Base-by-base conservation (phyloP, 2,888 invertebrate species). In the Drosophila cognata region DNA sequence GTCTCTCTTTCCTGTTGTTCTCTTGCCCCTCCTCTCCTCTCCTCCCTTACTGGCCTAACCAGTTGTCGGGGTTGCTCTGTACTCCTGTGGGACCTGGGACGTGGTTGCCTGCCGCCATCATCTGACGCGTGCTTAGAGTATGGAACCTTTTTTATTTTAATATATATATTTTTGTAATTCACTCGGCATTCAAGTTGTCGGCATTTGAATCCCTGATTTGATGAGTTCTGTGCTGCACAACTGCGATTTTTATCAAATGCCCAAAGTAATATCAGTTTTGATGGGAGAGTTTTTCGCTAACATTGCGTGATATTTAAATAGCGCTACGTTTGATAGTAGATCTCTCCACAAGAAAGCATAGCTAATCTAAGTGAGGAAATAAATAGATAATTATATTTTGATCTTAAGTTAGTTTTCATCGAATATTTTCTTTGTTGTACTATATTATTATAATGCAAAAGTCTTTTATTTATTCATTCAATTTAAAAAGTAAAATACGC, bases 71-170 rank as follows among this genome's bases (percentile, higher is more conserved):
- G 83, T 79, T 79, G 81, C 62, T 77, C 36, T 63, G 60, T 57
- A 28, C 4, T 46, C 25, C 46, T 46, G 16, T 46, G 46, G 74
- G 79, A 79, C 76, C 70, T 66, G 79, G 69, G 43, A 62, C 61
- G 55, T 29, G 43, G 41, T 50, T 41, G 64, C 70, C 43, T 2
- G 11, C 21, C 43, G 11, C 21, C 43, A 43, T 11, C 71, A 80
- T 83, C 85, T 88, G 88, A 81, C 83, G 86, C 88, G 88, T 84
- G 83, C 88, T 85, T 62, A 57, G 16, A 16, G 53, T 21, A 56
- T 48, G 58, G 59, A 82, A 67, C 82, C 63, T 72, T 77, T 65
- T 46, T 51, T 36, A 46, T 11, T 51, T 43, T 31, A 41, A 29
- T 31, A 0, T 48, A 28, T 41, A 8, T 31, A 36, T 52, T 25